Evolutionary conservation across 2,797 vertebrate genomes (phyloP), one percentile per base, ranked within the genome.

Genomic region (Rhodeus uyekii): DNA sequence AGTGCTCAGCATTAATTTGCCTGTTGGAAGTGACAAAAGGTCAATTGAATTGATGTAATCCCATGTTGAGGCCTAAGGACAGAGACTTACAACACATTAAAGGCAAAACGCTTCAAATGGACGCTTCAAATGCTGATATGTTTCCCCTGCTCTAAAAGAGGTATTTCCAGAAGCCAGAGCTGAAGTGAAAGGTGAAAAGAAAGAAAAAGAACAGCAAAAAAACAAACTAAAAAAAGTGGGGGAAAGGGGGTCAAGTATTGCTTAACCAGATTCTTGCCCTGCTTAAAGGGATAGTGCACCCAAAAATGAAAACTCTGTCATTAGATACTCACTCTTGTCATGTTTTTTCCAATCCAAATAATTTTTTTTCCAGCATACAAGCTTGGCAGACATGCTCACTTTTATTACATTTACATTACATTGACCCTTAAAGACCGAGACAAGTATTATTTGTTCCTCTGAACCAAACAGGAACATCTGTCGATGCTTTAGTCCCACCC

Each of bases 91-190:
- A 84, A 89, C 88, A 91, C 83, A 78, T 82, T 61, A 55, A 81
- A 84, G 85, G 81, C 82, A 80, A 84, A 83, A 80, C 80, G 86
- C 85, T 91, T 87, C 38, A 84, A 91, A 88, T 89, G 84, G 87
- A 85, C 78, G 85, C 79, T 64, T 84, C 76, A 90, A 89, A 92
- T 87, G 89, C 92, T 93, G 93, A 94, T 95, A 94, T 94, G 93
- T 93, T 90, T 89, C 90, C 90, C 90, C 87, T 79, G 82, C 85
- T 85, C 87, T 89, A 89, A 84, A 88, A 87, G 90, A 94, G 92
- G 93, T 93, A 92, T 91, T 90, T 69, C 88, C 86, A 90, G 87
- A 90, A 90, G 89, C 88, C 71, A 68, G 78, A 85, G 72, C 81
- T 83, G 53, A 65, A 89, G 90, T 90, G 87, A 86, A 78, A 87